Percentiles rank a stretch among this genome's conserved stretches.
Evolutionary conservation across 2,888 invertebrate species (phyloP).

Genomic region (Machimus atricapillus): DNA sequence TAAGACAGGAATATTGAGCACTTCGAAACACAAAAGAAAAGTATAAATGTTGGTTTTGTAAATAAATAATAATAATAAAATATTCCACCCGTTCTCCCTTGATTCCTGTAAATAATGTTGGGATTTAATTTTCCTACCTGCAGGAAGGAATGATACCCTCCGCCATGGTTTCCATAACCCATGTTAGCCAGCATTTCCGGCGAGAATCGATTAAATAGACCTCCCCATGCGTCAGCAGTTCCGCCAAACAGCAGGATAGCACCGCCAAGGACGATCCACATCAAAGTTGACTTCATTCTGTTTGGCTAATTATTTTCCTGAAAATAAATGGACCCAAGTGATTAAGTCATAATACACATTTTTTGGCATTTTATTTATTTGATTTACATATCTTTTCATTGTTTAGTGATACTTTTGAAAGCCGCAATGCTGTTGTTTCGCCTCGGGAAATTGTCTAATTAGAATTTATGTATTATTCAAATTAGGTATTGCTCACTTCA

Average conservation of each 20-base stretch:
- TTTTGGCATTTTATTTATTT: background rate
- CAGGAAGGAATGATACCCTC: constrained; percentile 60
- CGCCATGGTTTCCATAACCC: constrained; percentile 75
- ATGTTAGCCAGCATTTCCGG: constrained; percentile 84
- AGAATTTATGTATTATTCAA: background rate
- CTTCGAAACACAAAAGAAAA: no score
- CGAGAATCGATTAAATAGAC: constrained; percentile 84
- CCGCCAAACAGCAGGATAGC: constrained; percentile 51
- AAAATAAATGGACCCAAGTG: background rate
- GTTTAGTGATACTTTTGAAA: background rate
- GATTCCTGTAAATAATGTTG: background rate
- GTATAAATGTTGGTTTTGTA: no score
- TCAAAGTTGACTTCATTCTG: constrained; percentile 54
- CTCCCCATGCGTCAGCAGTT: constrained; percentile 75
- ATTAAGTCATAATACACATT: background rate
- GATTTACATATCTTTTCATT: background rate
- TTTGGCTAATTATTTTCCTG: constrained; percentile 9
- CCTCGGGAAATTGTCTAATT: background rate
- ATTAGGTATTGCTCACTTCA: background rate
- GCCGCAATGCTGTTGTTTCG: background rate
- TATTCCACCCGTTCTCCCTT: no score
- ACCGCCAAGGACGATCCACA: constrained; percentile 53
- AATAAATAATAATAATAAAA: no score
- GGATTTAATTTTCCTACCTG: constrained; percentile 62
- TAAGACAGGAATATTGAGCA: no score